Conservation (phyloP, 2,888 invertebrate species). For the Philhelius pedissequus region DNA sequence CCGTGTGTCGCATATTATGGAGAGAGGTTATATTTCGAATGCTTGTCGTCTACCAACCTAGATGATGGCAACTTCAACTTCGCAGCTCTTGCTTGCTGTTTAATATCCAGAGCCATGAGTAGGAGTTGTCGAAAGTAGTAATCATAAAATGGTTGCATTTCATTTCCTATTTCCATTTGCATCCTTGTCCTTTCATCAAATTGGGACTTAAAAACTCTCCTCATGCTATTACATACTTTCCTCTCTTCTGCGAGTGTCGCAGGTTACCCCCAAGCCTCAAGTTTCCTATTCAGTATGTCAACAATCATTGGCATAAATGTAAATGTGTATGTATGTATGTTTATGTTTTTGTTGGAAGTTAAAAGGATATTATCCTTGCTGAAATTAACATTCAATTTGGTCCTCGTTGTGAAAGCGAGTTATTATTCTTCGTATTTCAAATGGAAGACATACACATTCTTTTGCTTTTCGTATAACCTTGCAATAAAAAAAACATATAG, state of each 20-base stretch:
- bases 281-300: constrained; percentile 11
- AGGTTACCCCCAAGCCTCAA: neutral
- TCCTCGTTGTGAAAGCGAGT: constrained; percentile 44
- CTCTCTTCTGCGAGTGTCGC: neutral
- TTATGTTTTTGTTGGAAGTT: constrained; percentile 50
- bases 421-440: constrained; percentile 48
- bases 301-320: constrained; percentile 50
- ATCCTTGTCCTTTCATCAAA: constrained; percentile 52
- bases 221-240: neutral
- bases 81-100: neutral
- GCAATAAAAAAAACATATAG: constrained; percentile 4
- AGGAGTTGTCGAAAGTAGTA: constrained; percentile 47
- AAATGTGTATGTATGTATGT: constrained; percentile 16
- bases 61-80: neutral
- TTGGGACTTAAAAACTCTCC: constrained; percentile 39
- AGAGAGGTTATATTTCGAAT: constrained; percentile 34
- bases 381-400: constrained; percentile 62
- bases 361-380: constrained; percentile 47
- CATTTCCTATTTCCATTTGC: constrained; percentile 62
- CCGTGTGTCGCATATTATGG: neutral
- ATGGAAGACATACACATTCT: constrained; percentile 49
- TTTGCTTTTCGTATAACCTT: constrained; percentile 47
- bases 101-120: neutral
- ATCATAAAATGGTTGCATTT: constrained; percentile 66
- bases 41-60: constrained; percentile 8